These are phyloP conservation scores for Gryon sp. DNA, from an alignment of 1,140 invertebrate species.

Conservation along the genomic window DNA sequence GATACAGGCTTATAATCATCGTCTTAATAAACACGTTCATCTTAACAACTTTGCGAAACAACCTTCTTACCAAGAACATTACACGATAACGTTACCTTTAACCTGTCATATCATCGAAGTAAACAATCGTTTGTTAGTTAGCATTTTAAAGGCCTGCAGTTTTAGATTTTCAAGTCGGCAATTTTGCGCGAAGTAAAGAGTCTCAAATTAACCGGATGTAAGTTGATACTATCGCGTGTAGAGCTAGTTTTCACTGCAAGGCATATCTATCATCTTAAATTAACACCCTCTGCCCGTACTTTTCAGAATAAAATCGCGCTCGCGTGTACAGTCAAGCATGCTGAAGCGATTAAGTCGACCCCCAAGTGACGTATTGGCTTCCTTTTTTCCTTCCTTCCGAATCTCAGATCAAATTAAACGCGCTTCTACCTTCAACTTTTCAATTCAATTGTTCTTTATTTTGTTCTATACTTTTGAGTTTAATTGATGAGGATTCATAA, in stretches of 20 bases:
- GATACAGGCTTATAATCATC: not conserved
- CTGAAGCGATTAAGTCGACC: slow-evolving; percentile 56
- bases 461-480: too few relatives aligned
- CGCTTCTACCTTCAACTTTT: not conserved
- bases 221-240: slow-evolving; percentile 63
- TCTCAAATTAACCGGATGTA: slow-evolving; percentile 49
- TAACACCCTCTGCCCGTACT: slow-evolving; percentile 64
- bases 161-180: slow-evolving; percentile 27
- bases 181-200: slow-evolving; percentile 39
- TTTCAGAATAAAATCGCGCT: slow-evolving; percentile 56
- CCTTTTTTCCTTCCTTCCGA: slow-evolving; percentile 24
- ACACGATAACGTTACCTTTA: slow-evolving; percentile 13
- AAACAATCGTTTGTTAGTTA: slow-evolving; percentile 52
- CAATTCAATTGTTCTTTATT: too few relatives aligned
- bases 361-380: slow-evolving; percentile 50
- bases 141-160: slow-evolving; percentile 18
- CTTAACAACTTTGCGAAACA: slow-evolving; percentile 9
- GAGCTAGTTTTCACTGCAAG: slow-evolving; percentile 60
- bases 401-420: slow-evolving; percentile 41
- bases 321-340: slow-evolving; percentile 49
- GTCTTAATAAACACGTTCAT: slow-evolving; percentile 23
- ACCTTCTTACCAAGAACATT: not conserved
- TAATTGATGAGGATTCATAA: too few relatives aligned
- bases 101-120: slow-evolving; percentile 20
- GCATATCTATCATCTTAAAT: slow-evolving; percentile 69